Evolutionary conservation across 2,797 vertebrate species (phyloP).

Genomic region (Pseudomugil gertrudae): DNA sequence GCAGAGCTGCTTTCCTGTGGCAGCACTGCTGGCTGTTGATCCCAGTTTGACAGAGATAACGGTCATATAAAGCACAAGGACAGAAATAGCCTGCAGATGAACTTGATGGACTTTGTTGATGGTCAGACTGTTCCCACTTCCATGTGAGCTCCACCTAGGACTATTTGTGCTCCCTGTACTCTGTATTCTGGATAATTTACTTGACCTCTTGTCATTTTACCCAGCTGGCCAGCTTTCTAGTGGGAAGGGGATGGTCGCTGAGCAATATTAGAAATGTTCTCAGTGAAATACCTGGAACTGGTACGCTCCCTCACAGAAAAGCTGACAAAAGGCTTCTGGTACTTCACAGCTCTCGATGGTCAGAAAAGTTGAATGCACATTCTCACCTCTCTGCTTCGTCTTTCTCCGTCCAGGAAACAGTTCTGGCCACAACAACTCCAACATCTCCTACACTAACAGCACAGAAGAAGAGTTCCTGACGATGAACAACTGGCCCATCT

Average conservation of each 20-base stretch:
- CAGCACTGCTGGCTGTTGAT: constrained; percentile 10
- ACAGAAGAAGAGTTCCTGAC: constrained; percentile 62
- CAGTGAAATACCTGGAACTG: constrained; percentile 4
- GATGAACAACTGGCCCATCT: constrained; percentile 91
- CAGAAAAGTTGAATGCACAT: too few species aligned
- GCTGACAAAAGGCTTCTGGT: too few species aligned
- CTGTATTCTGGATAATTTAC: constrained; percentile 35
- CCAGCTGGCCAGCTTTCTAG: constrained; percentile 21
- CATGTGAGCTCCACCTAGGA: constrained; percentile 14
- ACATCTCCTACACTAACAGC: constrained; percentile 15
- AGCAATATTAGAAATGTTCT: constrained; percentile 9
- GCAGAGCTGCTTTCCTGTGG: constrained; percentile 10
- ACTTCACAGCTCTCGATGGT: too few species aligned
- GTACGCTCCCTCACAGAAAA: too few species aligned
- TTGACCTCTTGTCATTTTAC: constrained; percentile 54
- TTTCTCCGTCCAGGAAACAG: constrained; percentile 62
- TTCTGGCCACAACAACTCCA: constrained; percentile 66
- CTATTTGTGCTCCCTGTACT: constrained; percentile 66
- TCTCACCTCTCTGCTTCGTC: not conserved
- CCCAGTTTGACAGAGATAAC: constrained; percentile 24
- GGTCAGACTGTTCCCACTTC: constrained; percentile 8
- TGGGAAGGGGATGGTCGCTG: not conserved
- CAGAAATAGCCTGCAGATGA: constrained; percentile 58
- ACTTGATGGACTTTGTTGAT: constrained; percentile 57
- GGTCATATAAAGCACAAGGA: constrained; percentile 30